Evolutionary conservation across 2,888 invertebrate species (phyloP).

Genomic region (Lasioglossum figueresi): DNA sequence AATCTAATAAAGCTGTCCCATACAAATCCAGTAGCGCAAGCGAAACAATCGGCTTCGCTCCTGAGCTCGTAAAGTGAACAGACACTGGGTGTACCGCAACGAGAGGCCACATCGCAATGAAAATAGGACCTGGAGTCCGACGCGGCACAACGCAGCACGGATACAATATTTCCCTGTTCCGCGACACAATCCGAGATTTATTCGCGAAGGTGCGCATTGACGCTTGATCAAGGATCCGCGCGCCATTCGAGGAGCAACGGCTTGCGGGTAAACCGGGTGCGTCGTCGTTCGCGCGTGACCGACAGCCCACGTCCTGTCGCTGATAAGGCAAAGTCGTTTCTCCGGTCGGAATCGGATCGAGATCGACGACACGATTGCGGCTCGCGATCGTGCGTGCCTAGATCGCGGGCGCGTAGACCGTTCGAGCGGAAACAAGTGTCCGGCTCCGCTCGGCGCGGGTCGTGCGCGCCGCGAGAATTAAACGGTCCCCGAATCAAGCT

Average conservation of each 20-base stretch:
- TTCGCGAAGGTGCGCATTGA: constrained; percentile 5
- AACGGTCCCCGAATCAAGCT: constrained; percentile 34
- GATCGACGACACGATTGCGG: constrained; percentile 21
- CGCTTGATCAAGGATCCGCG: constrained; percentile 21
- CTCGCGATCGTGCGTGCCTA: not conserved
- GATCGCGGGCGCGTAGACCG: not conserved
- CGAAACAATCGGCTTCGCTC: not conserved
- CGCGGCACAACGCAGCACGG: not conserved
- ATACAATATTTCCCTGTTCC: constrained; percentile 2
- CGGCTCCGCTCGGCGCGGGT: not conserved
- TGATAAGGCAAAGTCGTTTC: constrained; percentile 58
- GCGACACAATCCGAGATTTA: not conserved
- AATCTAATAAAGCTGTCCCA: constrained; percentile 4
- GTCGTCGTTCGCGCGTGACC: constrained; percentile 59
- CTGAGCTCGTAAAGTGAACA: not conserved
- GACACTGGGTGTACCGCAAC: not conserved
- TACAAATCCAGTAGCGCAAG: not conserved
- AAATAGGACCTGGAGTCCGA: not conserved
- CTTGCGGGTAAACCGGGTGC: constrained; percentile 63
- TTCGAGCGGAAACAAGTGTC: constrained; percentile 27
- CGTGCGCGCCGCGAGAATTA: constrained; percentile 1
- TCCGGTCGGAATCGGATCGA: constrained; percentile 49
- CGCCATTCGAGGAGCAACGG: constrained; percentile 9
- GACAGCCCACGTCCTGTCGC: constrained; percentile 62
- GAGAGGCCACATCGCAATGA: not conserved